Conservation (phyloP, 2,113 vertebrate genomes). For the Tenrec ecaudatus region DNA sequence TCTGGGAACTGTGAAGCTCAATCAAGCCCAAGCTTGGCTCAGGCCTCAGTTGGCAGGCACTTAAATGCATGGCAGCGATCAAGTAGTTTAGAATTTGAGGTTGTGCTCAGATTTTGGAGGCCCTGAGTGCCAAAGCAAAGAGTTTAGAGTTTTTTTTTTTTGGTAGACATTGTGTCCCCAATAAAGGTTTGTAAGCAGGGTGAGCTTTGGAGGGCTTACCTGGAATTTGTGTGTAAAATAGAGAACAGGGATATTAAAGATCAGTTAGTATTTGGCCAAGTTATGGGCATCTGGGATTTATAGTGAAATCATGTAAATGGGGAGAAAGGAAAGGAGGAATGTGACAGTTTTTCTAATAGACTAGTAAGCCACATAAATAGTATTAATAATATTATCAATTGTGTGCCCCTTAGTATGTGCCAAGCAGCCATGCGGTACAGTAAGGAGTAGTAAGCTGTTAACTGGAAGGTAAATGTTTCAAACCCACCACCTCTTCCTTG, state of each 20-base stretch:
- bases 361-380: neutral
- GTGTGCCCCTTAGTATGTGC: neutral
- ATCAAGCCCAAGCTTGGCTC: conserved; percentile 3
- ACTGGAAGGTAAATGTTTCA: too few relatives aligned
- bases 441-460: too few relatives aligned
- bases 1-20: conserved; percentile 52
- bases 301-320: neutral
- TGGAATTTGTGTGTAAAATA: conserved; percentile 19
- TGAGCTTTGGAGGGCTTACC: conserved; percentile 19
- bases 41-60: conserved; percentile 31
- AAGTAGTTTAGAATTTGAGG: neutral
- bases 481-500: too few relatives aligned
- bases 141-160: neutral
- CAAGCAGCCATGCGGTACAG: neutral
- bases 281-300: neutral
- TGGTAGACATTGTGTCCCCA: neutral
- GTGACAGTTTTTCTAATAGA: neutral
- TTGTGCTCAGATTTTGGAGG: neutral
- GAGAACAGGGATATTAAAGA: neutral
- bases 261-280: neutral
- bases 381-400: neutral
- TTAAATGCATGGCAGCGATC: conserved; percentile 31
- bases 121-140: conserved; percentile 8
- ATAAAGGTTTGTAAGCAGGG: neutral
- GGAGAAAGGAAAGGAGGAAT: neutral